Percentiles rank a stretch among this genome's conserved stretches.
phyloP scores from a whole-genome alignment of 2,888 invertebrate species.

The Lumbricus terrestris region DNA sequence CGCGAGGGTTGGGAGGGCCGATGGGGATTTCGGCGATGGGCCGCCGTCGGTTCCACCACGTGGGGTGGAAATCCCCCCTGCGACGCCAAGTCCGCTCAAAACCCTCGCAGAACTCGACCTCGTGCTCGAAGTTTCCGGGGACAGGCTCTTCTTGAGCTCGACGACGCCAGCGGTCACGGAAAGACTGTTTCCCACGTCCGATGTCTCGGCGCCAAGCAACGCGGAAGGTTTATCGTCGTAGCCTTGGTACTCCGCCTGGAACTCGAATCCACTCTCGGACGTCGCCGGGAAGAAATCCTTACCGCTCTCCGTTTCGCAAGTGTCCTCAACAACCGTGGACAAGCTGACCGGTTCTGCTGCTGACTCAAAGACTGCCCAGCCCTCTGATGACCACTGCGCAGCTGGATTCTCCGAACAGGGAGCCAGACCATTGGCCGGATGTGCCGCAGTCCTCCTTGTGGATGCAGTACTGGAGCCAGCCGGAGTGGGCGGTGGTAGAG shows the following conservation, averaged over 20 bases:
- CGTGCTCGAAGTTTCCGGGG: neutral
- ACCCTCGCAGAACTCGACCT: neutral
- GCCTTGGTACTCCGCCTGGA: neutral
- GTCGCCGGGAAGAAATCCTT: neutral
- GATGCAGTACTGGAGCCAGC: neutral
- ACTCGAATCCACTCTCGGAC: neutral
- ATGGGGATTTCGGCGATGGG: neutral
- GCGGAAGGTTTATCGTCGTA: neutral
- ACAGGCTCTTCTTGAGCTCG: neutral
- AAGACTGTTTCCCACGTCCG: neutral
- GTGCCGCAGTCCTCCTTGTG: neutral
- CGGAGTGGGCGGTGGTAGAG: neutral
- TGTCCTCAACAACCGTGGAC: neutral
- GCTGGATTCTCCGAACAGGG: neutral
- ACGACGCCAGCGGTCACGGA: neutral
- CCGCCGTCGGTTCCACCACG: neutral
- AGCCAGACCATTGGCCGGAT: neutral
- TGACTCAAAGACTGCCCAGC: neutral
- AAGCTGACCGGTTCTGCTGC: neutral
- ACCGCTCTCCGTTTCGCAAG: neutral
- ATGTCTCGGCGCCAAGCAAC: neutral
- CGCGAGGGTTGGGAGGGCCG: neutral
- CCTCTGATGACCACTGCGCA: neutral
- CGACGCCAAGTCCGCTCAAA: neutral
- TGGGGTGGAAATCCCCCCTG: neutral